A percentile compares a stretch with the other conserved stretches of the same genome.
Evolutionary conservation across 2,888 invertebrate species (phyloP).

Genomic region (Caenorhabditis sp.): DNA sequence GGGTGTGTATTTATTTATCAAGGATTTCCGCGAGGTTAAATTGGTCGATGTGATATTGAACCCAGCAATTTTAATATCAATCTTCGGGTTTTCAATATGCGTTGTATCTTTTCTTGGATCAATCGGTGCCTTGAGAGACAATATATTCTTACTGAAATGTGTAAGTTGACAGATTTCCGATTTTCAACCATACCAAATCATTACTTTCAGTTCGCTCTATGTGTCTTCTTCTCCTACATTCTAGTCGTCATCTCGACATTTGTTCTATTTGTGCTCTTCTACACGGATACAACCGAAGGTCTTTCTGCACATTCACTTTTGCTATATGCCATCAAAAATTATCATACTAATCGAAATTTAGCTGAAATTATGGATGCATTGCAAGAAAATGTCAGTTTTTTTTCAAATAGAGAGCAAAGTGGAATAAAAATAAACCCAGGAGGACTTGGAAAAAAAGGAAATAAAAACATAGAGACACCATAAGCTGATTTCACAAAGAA

Average conservation of each 20-base stretch:
- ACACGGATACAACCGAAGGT: slow-evolving; percentile 66
- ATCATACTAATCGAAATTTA: slow-evolving; percentile 68
- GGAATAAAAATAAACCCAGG: too few species aligned
- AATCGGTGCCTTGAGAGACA: slow-evolving; percentile 69
- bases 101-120: slow-evolving; percentile 64
- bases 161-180: too few species aligned
- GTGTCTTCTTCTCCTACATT: slow-evolving; percentile 67
- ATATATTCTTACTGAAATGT: slow-evolving; percentile 66
- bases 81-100: slow-evolving; percentile 55
- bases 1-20: slow-evolving; percentile 69
- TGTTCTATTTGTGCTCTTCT: slow-evolving; percentile 69
- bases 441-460: too few species aligned
- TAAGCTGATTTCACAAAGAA: too few species aligned
- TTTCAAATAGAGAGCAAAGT: background rate
- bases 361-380: slow-evolving; percentile 70
- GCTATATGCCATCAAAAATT: slow-evolving; percentile 62
- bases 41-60: slow-evolving; percentile 66
- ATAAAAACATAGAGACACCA: too few species aligned
- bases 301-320: slow-evolving; percentile 68
- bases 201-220: slow-evolving; percentile 66
- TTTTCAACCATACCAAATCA: too few species aligned
- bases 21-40: slow-evolving; percentile 67
- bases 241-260: slow-evolving; percentile 65
- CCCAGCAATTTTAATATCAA: slow-evolving; percentile 60
- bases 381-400: slow-evolving; percentile 64